phyloP scores from a whole-genome alignment of 53 echinoderm and acorn worm species.

The Holothuria leucospilota region DNA sequence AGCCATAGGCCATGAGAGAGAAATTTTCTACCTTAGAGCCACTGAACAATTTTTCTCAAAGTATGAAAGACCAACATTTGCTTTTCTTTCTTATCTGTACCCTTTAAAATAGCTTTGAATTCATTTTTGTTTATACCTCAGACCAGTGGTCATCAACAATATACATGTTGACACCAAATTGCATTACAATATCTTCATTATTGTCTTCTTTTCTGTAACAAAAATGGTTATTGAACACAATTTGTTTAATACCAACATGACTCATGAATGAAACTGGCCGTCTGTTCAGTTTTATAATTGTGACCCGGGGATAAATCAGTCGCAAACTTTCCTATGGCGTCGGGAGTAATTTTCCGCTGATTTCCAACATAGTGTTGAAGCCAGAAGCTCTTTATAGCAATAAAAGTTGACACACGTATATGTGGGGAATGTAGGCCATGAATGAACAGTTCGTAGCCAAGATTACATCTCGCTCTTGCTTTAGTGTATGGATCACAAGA shows the following conservation, averaged over 20 bases:
- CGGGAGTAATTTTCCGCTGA: conserved; percentile 7
- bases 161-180: too few relatives aligned
- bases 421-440: background rate
- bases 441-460: too few relatives aligned
- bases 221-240: background rate
- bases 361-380: conserved; percentile 3
- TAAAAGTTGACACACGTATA: conserved; percentile 31
- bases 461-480: background rate
- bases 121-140: too few relatives aligned
- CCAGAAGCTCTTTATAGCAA: conserved; percentile 4
- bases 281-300: conserved; percentile 3
- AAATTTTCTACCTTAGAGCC: too few relatives aligned
- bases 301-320: conserved; percentile 22
- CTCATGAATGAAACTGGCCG: conserved; percentile 13
- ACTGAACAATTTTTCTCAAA: too few relatives aligned
- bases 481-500: background rate
- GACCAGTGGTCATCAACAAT: too few relatives aligned
- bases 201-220: background rate
- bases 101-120: too few relatives aligned
- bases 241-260: conserved; percentile 28
- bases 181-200: background rate
- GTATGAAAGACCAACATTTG: too few relatives aligned
- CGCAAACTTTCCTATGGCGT: background rate
- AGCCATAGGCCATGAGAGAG: too few relatives aligned
- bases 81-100: too few relatives aligned